Base-by-base conservation (phyloP, 2,113 vertebrate genomes). In the Puffinus mauretanicus region DNA sequence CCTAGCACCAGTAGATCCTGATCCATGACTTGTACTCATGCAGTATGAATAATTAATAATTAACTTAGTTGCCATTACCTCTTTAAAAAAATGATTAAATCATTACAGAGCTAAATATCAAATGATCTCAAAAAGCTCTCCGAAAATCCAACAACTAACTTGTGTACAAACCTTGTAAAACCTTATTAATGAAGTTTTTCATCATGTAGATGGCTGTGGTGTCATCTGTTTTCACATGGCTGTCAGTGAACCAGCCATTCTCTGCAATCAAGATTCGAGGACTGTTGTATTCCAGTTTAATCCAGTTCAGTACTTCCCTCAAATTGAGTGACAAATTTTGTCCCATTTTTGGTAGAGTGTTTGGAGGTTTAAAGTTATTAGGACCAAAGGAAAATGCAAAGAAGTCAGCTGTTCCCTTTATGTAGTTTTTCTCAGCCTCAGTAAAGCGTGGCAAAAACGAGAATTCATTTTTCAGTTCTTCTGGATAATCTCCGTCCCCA, bases 361-460 rank as follows among this genome's bases (percentile, higher is more conserved):
- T 98, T 13, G 96, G 97, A 38, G 98, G 97, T 70, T 98, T 99
- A 77, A 99, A 98, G 90, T 99, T 99, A 96, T 99, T 98, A 12
- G 99, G 99, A 36, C 99, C 99, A n/a, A 99, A 99, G 47, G 99
- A 99, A 93, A 99, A 98, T 2, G 99, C 98, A 42, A 99, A 99
- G 95, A 99, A 99, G 82, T 99, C 99, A 13, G 99, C 99, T 0
- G 99, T 99, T 84, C 98, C 98, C 76, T 97, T 98, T 54, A 99
- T 97, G 90, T 97, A 98, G 16, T 97, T 93, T 95, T 97, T 98
- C 97, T 99, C 99, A 34, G 98, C 96, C 25, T 98, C 91, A 0
- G 98, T 99, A 89, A 99, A 99, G 34, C 40, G 86, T 29, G 99
- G 99, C 77, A 99, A 84, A 34, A 98, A 81, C 1, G 70, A 76